These are phyloP conservation scores for Limanda limanda DNA, from an alignment of 2,113 vertebrate species.

Conservation along the genomic window DNA sequence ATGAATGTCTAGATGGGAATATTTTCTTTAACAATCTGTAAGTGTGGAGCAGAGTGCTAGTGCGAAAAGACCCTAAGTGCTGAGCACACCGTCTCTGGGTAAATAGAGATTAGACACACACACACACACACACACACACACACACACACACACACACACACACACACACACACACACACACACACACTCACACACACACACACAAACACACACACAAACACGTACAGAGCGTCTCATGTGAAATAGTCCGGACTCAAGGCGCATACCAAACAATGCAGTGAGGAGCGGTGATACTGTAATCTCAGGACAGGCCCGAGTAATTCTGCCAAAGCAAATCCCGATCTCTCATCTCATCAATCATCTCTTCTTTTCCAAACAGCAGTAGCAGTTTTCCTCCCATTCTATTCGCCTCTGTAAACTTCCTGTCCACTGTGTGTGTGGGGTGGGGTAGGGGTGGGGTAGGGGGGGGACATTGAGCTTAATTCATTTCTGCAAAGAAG, in stretches of 20 bases:
- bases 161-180: conserved; percentile 13
- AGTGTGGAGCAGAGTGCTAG: conserved; percentile 22
- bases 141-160: conserved; percentile 19
- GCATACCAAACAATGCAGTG: conserved; percentile 43
- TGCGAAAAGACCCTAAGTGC: conserved; percentile 50
- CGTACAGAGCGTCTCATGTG: conserved; percentile 39
- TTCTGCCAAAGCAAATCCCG: conserved; percentile 56
- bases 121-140: conserved; percentile 12
- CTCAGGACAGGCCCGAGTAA: conserved; percentile 45
- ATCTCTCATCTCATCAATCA: conserved; percentile 64
- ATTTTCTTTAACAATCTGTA: conserved; percentile 41
- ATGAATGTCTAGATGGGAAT: conserved; percentile 34
- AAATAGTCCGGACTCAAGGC: conserved; percentile 49
- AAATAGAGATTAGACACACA: conserved; percentile 64
- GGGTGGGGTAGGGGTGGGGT: background rate
- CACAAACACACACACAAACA: background rate
- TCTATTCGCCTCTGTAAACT: conserved; percentile 46
- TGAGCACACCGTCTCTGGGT: conserved; percentile 63
- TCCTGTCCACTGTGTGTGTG: conserved; percentile 36
- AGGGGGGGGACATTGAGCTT: conserved; percentile 17
- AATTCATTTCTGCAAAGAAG: conserved; percentile 65
- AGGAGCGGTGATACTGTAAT: conserved; percentile 39
- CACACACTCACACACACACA: too few relatives aligned
- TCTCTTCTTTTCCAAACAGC: conserved; percentile 19
- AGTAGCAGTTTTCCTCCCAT: conserved; percentile 43